Evolutionary conservation across 2,797 vertebrate genomes (phyloP).

Genomic region (Vespertilio murinus): DNA sequence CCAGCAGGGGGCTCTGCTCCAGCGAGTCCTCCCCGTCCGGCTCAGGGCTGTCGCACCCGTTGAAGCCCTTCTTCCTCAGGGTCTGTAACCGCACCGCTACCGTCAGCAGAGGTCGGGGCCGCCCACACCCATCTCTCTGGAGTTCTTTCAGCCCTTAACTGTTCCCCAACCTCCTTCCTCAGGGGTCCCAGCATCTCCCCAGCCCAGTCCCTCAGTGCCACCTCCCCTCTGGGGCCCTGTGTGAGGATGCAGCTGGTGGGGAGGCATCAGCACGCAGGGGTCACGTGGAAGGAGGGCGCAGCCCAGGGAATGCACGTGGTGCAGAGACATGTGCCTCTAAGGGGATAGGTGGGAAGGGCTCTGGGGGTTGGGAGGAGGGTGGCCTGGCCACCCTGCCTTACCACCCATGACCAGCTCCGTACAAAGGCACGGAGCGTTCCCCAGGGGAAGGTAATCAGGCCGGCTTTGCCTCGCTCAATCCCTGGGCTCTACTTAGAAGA

Average conservation of each 20-base stretch:
- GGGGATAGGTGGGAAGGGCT: background rate
- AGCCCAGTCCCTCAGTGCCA: background rate
- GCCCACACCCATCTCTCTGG: background rate
- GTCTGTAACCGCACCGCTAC: constrained; percentile 88
- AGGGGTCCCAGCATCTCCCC: background rate
- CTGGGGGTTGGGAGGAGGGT: background rate
- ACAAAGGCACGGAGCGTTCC: background rate
- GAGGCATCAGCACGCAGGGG: background rate
- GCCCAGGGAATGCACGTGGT: background rate
- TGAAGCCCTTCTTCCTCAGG: constrained; percentile 99
- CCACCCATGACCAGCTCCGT: background rate
- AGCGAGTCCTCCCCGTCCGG: constrained; percentile 97
- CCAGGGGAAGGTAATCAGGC: no score
- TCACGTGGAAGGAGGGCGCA: background rate
- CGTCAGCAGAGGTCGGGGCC: constrained; percentile 19
- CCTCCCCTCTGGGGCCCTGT: background rate
- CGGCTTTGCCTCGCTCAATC: background rate
- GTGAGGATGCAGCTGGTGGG: background rate
- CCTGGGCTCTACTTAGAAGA: background rate
- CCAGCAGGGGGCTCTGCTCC: constrained; percentile 97
- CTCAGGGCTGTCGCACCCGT: constrained; percentile 99
- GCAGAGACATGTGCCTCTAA: background rate
- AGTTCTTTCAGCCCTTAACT: background rate
- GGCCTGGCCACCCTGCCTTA: background rate
- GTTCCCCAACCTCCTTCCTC: background rate